phyloP scores from a whole-genome alignment of 2,888 invertebrate species.

The Metalampra italica region DNA sequence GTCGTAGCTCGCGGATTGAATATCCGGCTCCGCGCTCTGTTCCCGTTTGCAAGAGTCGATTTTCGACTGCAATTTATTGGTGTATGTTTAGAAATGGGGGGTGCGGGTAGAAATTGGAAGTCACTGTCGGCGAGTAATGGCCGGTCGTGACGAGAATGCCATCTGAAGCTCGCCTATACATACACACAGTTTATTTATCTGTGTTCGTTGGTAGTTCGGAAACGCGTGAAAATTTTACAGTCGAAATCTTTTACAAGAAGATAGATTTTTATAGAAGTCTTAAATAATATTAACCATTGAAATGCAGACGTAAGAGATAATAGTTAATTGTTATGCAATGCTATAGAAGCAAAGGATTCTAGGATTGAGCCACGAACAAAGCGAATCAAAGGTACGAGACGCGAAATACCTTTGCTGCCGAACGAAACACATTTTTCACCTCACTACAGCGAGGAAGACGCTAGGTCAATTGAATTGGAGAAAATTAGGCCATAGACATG shows the following conservation, averaged over 20 bases:
- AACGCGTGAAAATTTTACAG: slow-evolving; percentile 41
- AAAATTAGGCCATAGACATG: no score
- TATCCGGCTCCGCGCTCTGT: slow-evolving; percentile 20
- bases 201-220: slow-evolving; percentile 30
- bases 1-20: slow-evolving; percentile 15
- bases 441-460: no score
- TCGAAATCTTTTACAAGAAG: slow-evolving; percentile 22
- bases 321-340: no score
- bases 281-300: no score
- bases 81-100: slow-evolving; percentile 31
- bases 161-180: slow-evolving; percentile 62
- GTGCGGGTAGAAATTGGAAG: slow-evolving; percentile 67
- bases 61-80: slow-evolving; percentile 18
- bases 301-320: no score
- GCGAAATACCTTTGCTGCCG: no score
- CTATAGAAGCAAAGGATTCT: no score
- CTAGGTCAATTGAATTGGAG: no score
- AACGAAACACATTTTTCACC: no score
- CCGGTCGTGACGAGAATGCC: slow-evolving; percentile 68
- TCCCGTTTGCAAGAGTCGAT: slow-evolving; percentile 8
- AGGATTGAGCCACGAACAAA: no score
- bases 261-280: no score
- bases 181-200: slow-evolving; percentile 31
- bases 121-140: slow-evolving; percentile 77
- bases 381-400: no score